Evolutionary conservation across 1,140 invertebrate genomes (phyloP), one percentile per base, ranked within the genome.

Genomic region (Drosophila tropicalis): DNA sequence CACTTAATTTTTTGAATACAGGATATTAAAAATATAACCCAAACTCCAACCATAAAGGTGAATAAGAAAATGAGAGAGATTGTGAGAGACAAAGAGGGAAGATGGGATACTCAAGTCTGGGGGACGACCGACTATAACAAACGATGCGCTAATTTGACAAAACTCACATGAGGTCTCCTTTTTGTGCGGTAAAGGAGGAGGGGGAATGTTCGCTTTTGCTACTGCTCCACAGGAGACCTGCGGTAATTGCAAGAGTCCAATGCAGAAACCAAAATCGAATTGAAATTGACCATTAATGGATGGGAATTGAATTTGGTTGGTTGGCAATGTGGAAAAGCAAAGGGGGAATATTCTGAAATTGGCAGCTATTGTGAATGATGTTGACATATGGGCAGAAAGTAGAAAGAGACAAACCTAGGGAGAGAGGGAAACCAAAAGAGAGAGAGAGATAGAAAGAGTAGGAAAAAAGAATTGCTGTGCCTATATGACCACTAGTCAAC

Each of bases 271-370:
- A 80, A 81, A 90, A 90, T 90, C 80, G 82, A 83, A 90, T 87
- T 90, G 83, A 87, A 90, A 90, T 90, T 87, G 87, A 90, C 80
- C 87, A 90, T 87, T 90, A 90, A 87, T 90, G 57, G 76, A 70
- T 63, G 65, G 67, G 55, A 55, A 40, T 47, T 62, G 17, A 22
- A 40, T 56, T 62, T 54, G 15, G 32, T 17, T 62, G 54, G 25
- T 19, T 9, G 40, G 62, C 15, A 56, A 47, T 47, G 55, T 34
- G 22, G 34, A 58, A 73, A 66, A 36, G 34, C 34, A 36, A 36
- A 12, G 12, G 22, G 29, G 58, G 55, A 41, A 47, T 67, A 56
- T 64, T 55, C 72, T 73, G 70, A 47, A 64, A 73, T 60, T 79
- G 82, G 82, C 82, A 82, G 82, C 68, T 44, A 68, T 76, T 71